Conservation (phyloP, 1,140 invertebrate species). For the Achroia grisella region DNA sequence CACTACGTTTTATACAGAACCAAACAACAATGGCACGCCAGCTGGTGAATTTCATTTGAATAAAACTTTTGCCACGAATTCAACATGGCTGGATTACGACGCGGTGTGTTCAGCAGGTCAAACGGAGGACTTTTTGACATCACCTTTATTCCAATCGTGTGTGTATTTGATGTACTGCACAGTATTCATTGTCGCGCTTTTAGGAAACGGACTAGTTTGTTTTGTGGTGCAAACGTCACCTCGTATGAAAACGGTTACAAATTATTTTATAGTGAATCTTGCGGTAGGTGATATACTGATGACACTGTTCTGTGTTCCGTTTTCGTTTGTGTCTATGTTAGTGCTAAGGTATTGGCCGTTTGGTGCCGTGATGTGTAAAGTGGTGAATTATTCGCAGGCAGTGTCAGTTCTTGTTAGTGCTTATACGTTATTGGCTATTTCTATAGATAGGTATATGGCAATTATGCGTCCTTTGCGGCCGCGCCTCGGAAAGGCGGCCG, state of each 20-base stretch:
- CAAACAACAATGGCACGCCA: background rate
- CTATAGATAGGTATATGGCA: constrained; percentile 89
- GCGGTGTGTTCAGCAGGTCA: constrained; percentile 12
- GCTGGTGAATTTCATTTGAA: constrained; percentile 2
- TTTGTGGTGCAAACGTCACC: constrained; percentile 85
- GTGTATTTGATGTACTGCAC: constrained; percentile 84
- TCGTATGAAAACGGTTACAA: constrained; percentile 90
- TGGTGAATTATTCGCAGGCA: constrained; percentile 85
- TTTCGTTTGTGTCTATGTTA: constrained; percentile 84
- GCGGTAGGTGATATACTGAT: constrained; percentile 90
- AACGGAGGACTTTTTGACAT: constrained; percentile 34
- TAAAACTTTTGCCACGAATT: constrained; percentile 10
- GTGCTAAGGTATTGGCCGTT: constrained; percentile 89
- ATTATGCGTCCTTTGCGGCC: constrained; percentile 91
- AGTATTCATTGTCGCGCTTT: constrained; percentile 83
- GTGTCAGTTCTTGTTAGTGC: constrained; percentile 89
- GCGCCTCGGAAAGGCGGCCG: constrained; percentile 81
- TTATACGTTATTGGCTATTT: constrained; percentile 90
- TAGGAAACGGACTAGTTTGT: constrained; percentile 88
- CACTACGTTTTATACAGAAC: background rate
- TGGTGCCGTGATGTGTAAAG: constrained; percentile 82
- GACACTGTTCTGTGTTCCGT: constrained; percentile 90
- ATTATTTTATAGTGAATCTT: constrained; percentile 90
- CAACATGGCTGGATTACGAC: constrained; percentile 12
- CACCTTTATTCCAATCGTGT: constrained; percentile 75